Evolutionary conservation across 2,888 invertebrate genomes (phyloP), one percentile per base, ranked within the genome.

Genomic region (Folsomia manolachei): DNA sequence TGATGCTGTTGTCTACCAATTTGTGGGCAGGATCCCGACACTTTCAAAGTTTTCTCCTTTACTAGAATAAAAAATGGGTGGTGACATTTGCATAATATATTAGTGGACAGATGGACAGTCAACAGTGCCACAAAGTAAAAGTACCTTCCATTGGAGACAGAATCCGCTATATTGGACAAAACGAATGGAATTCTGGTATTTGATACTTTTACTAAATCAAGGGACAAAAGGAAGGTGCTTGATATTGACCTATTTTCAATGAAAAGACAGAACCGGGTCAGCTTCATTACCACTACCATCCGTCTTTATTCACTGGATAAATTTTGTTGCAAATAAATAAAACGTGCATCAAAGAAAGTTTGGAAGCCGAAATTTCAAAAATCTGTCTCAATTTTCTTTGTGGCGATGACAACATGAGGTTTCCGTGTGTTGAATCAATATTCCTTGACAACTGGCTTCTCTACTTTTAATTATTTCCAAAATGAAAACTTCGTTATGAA

Each of bases 1-100:
- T 66, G 52, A 9, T 39, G 39, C 14, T 39, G 39, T 4, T 2
- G 51, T 52, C 51, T 66, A 21, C 39, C 23, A 21, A 66, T 51
- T 7, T 14, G 18, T 21, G 66, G 66, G 39, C 24, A 26, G 19
- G 64, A 64, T 27, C 66, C 52, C 4, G 66, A 66, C n/a, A 18
- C 27, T 51, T 66, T 52, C 21, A 66, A 52, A 14, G 51, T 27
- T 24, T 21, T 66, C 2, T 66, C 24, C 52, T 19, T 19, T 21
- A 18, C 51, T 66, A 14, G 21, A 66, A 66, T 24, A 18, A 63
- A 63, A 25, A 4, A n/a, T n/a, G n/a, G n/a, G n/a, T n/a, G n/a
- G n/a, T n/a, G n/a, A n/a, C n/a, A n/a, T n/a, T n/a, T n/a, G n/a
- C n/a, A n/a, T n/a, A n/a, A n/a, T 56, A 19, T 23, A 56, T 56